Conservation (phyloP, 1,140 invertebrate genomes). For the Tetramorium alpestre region DNA sequence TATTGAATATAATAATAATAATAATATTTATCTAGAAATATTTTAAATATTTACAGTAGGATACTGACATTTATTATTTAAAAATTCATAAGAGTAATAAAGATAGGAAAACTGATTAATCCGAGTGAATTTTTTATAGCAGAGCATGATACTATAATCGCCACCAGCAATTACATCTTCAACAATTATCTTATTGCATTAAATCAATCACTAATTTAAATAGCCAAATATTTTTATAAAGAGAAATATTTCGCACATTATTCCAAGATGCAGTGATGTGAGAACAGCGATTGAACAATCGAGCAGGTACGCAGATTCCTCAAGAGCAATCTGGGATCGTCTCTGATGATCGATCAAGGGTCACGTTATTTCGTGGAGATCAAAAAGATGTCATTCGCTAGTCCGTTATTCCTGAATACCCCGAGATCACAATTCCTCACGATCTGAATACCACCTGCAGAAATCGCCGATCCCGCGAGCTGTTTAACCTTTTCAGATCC, state of each 20-base stretch:
- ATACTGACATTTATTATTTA: background rate
- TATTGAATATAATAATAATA: background rate
- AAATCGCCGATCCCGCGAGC: slow-evolving; percentile 51
- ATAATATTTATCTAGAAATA: background rate
- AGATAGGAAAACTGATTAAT: background rate
- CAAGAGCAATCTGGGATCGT: slow-evolving; percentile 56
- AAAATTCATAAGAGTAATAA: background rate
- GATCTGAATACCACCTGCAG: slow-evolving; percentile 69
- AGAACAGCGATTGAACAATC: slow-evolving; percentile 52
- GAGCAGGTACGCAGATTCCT: slow-evolving; percentile 26
- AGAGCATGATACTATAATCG: background rate
- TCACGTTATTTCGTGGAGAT: slow-evolving; percentile 76
- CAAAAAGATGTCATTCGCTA: slow-evolving; percentile 76
- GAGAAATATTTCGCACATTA: slow-evolving; percentile 45
- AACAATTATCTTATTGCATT: background rate
- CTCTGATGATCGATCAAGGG: slow-evolving; percentile 56
- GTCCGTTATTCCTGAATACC: slow-evolving; percentile 74
- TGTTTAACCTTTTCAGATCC: slow-evolving; percentile 53
- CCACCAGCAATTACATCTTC: background rate
- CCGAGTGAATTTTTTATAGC: background rate
- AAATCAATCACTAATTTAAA: background rate
- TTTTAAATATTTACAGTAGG: background rate
- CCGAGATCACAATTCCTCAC: slow-evolving; percentile 61
- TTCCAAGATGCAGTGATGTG: slow-evolving; percentile 21
- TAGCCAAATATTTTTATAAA: background rate